phyloP scores from a whole-genome alignment of 2,888 invertebrate genomes.

The Tachina fera region DNA sequence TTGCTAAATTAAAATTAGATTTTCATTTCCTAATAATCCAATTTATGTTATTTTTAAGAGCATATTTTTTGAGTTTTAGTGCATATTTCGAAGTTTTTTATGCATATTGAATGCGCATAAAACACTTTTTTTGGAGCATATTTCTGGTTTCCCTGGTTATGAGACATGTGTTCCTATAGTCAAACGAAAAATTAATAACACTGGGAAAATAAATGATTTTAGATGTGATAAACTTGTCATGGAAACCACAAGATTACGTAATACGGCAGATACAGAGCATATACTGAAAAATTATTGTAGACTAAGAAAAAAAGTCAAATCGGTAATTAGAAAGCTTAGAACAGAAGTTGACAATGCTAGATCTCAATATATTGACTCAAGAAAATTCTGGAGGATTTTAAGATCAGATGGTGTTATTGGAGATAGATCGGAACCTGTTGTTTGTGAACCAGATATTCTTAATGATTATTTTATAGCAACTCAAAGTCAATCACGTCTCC shows the following conservation, averaged over 20 bases:
- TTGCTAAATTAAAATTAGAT: too few relatives aligned
- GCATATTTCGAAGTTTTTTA: too few relatives aligned
- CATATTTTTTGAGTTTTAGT: too few relatives aligned
- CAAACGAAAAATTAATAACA: too few relatives aligned
- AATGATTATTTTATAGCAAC: neutral
- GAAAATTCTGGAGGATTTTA: neutral
- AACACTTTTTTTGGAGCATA: too few relatives aligned
- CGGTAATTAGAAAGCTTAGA: neutral
- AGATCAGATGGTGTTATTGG: neutral
- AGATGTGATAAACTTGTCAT: neutral
- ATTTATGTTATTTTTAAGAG: too few relatives aligned
- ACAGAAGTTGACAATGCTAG: neutral
- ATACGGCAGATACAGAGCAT: neutral
- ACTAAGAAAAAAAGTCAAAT: neutral
- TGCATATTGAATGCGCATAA: too few relatives aligned
- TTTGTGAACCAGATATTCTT: neutral
- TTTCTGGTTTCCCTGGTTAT: too few relatives aligned
- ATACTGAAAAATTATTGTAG: neutral
- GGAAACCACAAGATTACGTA: neutral
- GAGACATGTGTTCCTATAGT: too few relatives aligned
- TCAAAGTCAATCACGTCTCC: too few relatives aligned
- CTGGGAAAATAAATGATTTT: too few relatives aligned
- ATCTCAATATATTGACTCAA: neutral
- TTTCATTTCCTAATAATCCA: too few relatives aligned
- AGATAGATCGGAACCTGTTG: neutral